Base-by-base conservation (phyloP, 1,140 invertebrate species). In the Ridgeia piscesae region DNA sequence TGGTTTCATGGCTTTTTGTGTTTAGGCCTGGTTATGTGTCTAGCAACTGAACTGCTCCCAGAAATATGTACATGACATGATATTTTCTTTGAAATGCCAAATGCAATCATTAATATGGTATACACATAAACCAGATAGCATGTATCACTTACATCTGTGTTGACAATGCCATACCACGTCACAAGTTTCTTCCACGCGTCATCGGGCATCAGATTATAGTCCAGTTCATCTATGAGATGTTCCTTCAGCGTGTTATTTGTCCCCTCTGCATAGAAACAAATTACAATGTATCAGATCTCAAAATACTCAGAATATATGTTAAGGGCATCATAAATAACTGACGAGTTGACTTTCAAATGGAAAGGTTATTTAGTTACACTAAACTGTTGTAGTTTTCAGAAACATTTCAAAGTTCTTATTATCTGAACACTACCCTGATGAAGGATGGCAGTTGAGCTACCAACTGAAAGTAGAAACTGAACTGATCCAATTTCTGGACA, bases 151-250 rank as follows among this genome's bases (percentile, higher is more conserved):
- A 95, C 95, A 95, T 95, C 95, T 92, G 93, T 95, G 34, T 95
- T 94, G 33, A 94, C 92, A 34, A 95, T 89, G 9, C 95, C 95
- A 94, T 96, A 97, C 96, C 96, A 96, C 6, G 94, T 91, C 1
- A 95, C 92, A 31, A 97, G 93, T 88, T 95, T 94, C 89, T 96
- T 93, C 96, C 96, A 97, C 0, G 95, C 96, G 92, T 96, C 95
- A 92, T 95, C 94, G 34, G 96, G 96, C 21, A 97, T 50, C 33
- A 96, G 92, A 9, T 95, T 94, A 93, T 96, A 96, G 93, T 97
- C 96, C 21, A 96, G 92, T 91, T 96, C 95, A 95, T 97, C 96
- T 91, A 96, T 95, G 21, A 96, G 92, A 93, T 96, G 95, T 34
- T 96, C 96, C 93, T 95, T 95, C 89, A 96, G 94, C 33, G 94